Evolutionary conservation across 1,140 invertebrate species (phyloP).

Genomic region (Drosophila littoralis): DNA sequence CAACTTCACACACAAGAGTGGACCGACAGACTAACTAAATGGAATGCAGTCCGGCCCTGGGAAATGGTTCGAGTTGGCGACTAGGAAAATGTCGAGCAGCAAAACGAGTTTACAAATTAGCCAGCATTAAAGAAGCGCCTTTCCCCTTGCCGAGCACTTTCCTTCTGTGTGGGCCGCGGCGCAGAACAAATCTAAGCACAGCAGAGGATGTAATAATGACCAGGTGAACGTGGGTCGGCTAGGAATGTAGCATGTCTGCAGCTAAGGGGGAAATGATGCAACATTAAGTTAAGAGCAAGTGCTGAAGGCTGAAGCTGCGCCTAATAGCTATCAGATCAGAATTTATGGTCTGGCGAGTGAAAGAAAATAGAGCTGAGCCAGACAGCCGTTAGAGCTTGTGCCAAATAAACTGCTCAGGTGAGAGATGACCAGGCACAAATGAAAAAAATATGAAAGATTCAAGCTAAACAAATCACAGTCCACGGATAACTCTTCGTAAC

Average conservation of each 20-base stretch:
- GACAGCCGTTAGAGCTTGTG: slow-evolving; percentile 66
- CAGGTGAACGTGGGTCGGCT: slow-evolving; percentile 22
- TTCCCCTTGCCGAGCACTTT: slow-evolving; percentile 10
- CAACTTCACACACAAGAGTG: slow-evolving; percentile 62
- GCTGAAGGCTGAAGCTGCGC: slow-evolving; percentile 28
- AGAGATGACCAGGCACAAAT: slow-evolving; percentile 69
- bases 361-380: slow-evolving; percentile 68
- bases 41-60: slow-evolving; percentile 21
- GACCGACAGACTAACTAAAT: slow-evolving; percentile 30
- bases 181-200: slow-evolving; percentile 18
- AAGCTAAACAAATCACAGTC: background rate
- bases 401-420: slow-evolving; percentile 53
- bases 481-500: no score
- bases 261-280: slow-evolving; percentile 59
- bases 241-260: slow-evolving; percentile 20
- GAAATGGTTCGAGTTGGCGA: slow-evolving; percentile 12
- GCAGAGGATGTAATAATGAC: slow-evolving; percentile 32
- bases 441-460: slow-evolving; percentile 22
- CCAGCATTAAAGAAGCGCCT: slow-evolving; percentile 22
- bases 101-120: slow-evolving; percentile 72
- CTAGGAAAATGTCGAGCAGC: slow-evolving; percentile 55
- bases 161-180: slow-evolving; percentile 16
- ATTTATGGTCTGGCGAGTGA: slow-evolving; percentile 63
- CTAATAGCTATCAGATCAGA: slow-evolving; percentile 71
- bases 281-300: slow-evolving; percentile 38